Evolutionary conservation across 2,888 invertebrate genomes (phyloP).

Genomic region (Eupithecia pulchellata): DNA sequence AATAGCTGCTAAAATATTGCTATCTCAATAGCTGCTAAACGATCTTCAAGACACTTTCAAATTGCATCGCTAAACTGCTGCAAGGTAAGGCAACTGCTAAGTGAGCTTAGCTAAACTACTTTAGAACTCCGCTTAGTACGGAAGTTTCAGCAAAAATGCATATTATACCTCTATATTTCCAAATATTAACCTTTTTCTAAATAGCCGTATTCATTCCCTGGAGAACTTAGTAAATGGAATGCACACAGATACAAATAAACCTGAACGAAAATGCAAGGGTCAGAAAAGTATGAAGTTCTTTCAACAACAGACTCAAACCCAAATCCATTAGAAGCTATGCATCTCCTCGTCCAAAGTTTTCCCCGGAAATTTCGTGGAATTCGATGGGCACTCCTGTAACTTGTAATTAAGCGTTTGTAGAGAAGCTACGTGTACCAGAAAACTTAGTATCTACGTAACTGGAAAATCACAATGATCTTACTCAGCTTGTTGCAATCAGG

Average conservation of each 20-base stretch:
- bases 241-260: background rate
- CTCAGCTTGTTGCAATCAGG: background rate
- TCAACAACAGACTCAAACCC: background rate
- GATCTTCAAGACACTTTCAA: constrained; percentile 27
- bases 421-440: background rate
- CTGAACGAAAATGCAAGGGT: background rate
- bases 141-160: constrained; percentile 4
- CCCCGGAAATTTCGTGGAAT: constrained; percentile 29
- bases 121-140: background rate
- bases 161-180: too few relatives aligned
- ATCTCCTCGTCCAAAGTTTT: constrained; percentile 13
- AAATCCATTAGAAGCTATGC: background rate
- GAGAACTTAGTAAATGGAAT: background rate
- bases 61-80: constrained; percentile 24
- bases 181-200: too few relatives aligned
- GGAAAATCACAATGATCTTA: background rate
- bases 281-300: background rate
- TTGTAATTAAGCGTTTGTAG: background rate
- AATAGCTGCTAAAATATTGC: constrained; percentile 11
- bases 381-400: constrained; percentile 3
- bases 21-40: constrained; percentile 22
- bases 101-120: constrained; percentile 21
- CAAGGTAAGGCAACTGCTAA: constrained; percentile 22
- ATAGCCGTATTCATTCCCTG: background rate
- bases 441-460: too few relatives aligned